These are phyloP conservation scores for Masnerella sp. DNA, from an alignment of 2,888 invertebrate species.

Conservation along the genomic window DNA sequence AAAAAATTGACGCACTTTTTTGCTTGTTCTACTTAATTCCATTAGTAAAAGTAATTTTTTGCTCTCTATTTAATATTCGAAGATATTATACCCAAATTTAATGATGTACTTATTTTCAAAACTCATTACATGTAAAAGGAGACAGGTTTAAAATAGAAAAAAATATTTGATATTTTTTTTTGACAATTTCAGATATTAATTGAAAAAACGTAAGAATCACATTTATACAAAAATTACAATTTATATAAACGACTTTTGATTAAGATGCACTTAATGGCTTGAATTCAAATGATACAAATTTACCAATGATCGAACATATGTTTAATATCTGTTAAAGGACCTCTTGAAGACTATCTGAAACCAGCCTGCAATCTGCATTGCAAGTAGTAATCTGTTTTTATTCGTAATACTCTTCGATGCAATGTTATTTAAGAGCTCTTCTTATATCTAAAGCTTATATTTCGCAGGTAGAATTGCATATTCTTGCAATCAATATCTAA, in stretches of 20 bases:
- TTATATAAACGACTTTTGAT: constrained; percentile 31
- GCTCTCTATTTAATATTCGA: no score
- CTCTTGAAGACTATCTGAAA: constrained; percentile 13
- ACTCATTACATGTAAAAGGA: no score
- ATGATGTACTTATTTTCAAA: no score
- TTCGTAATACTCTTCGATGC: constrained; percentile 41
- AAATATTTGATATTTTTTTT: no score
- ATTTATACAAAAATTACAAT: constrained; percentile 1
- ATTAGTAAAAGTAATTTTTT: no score
- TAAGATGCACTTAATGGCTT: no score
- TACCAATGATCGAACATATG: constrained; percentile 1
- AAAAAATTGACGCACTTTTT: no score
- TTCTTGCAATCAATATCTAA: constrained; percentile 27
- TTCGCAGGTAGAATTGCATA: constrained; percentile 27
- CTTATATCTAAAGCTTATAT: constrained; percentile 30
- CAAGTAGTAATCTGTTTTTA: constrained; percentile 27
- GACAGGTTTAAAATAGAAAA: no score
- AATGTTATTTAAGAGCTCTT: constrained; percentile 33
- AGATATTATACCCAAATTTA: no score
- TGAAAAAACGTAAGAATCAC: not conserved
- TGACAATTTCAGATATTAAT: no score
- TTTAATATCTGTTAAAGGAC: constrained; percentile 32
- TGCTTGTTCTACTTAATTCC: no score
- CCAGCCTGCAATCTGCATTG: constrained; percentile 18
- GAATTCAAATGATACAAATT: constrained; percentile 16